These are phyloP conservation scores for Sinocyclocheilus maitianheensis DNA, from an alignment of 2,113 vertebrate species.

Conservation along the genomic window DNA sequence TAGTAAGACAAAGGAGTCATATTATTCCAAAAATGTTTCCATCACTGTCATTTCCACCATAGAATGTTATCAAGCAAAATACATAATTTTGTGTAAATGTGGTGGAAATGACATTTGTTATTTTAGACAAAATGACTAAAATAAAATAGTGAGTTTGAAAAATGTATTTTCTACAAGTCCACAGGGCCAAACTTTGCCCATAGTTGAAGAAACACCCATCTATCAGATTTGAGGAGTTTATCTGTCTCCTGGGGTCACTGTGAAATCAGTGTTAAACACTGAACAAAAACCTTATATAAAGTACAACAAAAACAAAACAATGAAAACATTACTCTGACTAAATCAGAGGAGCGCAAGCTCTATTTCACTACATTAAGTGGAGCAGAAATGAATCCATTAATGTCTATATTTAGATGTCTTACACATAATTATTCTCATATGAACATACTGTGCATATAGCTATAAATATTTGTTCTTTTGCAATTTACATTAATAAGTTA, in stretches of 20 bases:
- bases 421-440: neutral
- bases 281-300: too few species aligned
- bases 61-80: neutral
- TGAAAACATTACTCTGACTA: neutral
- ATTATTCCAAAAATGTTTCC: neutral
- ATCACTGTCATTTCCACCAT: neutral
- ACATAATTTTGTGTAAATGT: neutral
- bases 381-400: neutral
- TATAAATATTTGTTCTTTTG: neutral
- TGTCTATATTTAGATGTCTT: neutral
- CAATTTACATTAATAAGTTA: neutral
- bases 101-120: neutral
- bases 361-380: neutral
- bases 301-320: too few species aligned
- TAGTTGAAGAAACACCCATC: neutral
- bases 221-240: neutral
- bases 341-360: neutral
- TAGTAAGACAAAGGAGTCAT: neutral
- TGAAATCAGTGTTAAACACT: neutral
- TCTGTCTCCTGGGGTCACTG: neutral
- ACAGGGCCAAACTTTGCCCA: neutral
- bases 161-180: neutral
- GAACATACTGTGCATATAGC: neutral
- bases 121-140: neutral
- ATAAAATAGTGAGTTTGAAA: neutral